Base-by-base conservation (phyloP, 2,113 vertebrate genomes). In the Forbesichthys papilliferus region DNA sequence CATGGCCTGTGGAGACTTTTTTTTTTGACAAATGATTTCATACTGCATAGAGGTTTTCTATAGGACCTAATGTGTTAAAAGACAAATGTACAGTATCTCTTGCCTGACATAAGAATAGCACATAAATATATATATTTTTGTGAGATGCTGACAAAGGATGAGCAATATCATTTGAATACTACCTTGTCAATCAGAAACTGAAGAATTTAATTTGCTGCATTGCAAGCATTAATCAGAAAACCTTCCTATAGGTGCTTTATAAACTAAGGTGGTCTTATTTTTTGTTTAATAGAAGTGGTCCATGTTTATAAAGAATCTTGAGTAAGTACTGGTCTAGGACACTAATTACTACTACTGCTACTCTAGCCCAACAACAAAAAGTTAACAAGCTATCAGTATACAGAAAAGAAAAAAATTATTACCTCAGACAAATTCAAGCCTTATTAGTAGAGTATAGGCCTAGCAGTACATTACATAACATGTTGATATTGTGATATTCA, bases 91-190 rank as follows among this genome's bases (percentile, higher is more conserved):
- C n/a, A 4, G 18, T 42, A 42, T 42, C 36, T 42, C 36, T 42
- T 42, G 36, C 36, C 36, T 42, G 36, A 42, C 36, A 6, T 42
- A 42, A 42, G 7, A 42, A 42, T 42, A 42, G 36, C 36, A 5
- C 7, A 42, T 42, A 42, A 5, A 42, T 42, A 42, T 42, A 5
- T 42, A 42, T 42, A 6, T 42, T 42, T 42, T 42, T 42, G 7
- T 42, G 36, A 42, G 36, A 42, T 55, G n/a, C 49, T 20, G 54
- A 62, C 46, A 9, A 36, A 64, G 59, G 61, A 85, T 65, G 86
- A 86, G 86, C 84, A 88, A 88, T 86, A 88, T 70, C 0, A 63
- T 48, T 71, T 18, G 64, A 81, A 63, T 42, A 67, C 47, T 79
- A 82, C 51, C 46, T 68, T 77, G 61, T 76, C 61, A 68, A 16